A percentile compares a stretch with the other conserved stretches of the same genome.
These are phyloP conservation scores for Rousettus madagascariensis DNA, from an alignment of 2,797 vertebrate genomes.

Conservation along the genomic window DNA sequence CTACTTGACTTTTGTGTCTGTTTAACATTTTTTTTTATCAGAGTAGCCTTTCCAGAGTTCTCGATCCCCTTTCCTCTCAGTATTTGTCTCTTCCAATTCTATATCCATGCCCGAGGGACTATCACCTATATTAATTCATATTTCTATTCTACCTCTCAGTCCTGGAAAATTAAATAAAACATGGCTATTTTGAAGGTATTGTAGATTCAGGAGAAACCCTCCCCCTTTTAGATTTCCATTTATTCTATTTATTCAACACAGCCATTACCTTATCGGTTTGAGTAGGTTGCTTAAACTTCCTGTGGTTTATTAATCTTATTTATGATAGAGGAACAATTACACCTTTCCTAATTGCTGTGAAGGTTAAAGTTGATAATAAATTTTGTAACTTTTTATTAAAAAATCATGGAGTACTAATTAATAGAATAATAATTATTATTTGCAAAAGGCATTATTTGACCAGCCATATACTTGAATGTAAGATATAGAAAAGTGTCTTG, in stretches of 20 bases:
- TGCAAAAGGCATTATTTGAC: not conserved
- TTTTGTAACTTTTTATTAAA: not conserved
- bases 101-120: not conserved
- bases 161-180: slow-evolving; percentile 36
- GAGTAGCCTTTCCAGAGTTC: not conserved
- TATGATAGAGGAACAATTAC: not conserved
- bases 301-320: not conserved
- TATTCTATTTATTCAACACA: not conserved
- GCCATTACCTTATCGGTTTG: not conserved
- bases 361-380: not conserved
- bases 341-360: not conserved
- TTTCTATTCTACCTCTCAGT: not conserved
- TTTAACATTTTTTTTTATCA: not conserved
- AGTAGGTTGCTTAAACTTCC: not conserved
- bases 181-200: not conserved
- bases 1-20: not conserved
- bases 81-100: not conserved
- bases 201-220: not conserved
- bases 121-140: not conserved
- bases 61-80: not conserved
- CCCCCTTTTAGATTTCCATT: not conserved
- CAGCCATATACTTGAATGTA: not conserved
- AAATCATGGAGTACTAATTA: not conserved
- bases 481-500: not conserved
- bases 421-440: not conserved